A percentile compares a stretch with the other conserved stretches of the same genome.
phyloP scores from a whole-genome alignment of 2,113 vertebrate genomes.

The Lanius collurio region DNA sequence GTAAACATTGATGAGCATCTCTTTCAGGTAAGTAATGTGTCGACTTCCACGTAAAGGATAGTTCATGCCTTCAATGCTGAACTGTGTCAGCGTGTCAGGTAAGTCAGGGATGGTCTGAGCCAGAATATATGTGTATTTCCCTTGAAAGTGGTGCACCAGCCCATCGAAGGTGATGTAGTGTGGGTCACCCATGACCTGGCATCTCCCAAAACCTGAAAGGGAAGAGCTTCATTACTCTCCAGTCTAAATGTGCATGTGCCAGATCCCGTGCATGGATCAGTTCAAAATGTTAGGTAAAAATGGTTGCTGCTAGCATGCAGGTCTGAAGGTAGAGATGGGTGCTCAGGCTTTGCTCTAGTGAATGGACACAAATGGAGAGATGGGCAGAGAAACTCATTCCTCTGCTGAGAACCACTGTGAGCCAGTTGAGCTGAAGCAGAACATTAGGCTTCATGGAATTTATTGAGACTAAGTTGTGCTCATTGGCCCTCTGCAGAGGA shows the following conservation, averaged over 20 bases:
- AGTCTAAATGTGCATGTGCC: not conserved
- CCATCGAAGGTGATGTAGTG: constrained; percentile 80
- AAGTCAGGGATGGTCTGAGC: constrained; percentile 64
- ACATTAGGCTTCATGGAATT: not conserved
- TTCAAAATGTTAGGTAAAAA: not conserved
- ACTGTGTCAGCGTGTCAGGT: constrained; percentile 64
- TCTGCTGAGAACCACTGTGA: not conserved
- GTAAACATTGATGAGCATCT: constrained; percentile 77
- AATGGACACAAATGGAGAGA: not conserved
- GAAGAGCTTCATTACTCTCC: not conserved
- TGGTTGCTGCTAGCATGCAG: not conserved
- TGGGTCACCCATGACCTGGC: constrained; percentile 68
- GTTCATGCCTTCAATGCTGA: constrained; percentile 78
- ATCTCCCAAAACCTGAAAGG: constrained; percentile 74
- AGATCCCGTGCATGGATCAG: not conserved
- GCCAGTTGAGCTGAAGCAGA: not conserved
- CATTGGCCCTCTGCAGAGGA: not conserved
- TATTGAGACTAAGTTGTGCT: not conserved
- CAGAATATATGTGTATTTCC: constrained; percentile 74
- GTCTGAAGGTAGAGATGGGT: not conserved
- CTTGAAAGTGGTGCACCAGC: constrained; percentile 76
- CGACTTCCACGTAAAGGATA: not conserved
- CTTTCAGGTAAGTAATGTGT: constrained; percentile 56
- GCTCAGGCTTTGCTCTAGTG: not conserved
- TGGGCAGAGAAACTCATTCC: not conserved